Evolutionary conservation across 2,113 vertebrate genomes (phyloP), one percentile per base, ranked within the genome.

Genomic region (Alces alces): DNA sequence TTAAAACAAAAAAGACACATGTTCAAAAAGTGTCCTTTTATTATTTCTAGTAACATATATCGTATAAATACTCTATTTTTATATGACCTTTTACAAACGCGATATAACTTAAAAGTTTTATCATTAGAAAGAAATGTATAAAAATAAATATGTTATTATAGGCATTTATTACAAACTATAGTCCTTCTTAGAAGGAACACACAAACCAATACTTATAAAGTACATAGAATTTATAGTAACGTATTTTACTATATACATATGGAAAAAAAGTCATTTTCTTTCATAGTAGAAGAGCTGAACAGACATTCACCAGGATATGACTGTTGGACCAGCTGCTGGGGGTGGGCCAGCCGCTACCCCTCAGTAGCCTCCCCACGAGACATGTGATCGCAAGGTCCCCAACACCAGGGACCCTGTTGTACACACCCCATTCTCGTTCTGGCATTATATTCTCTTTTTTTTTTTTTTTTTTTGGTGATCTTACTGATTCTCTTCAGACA

Each of bases 11-110:
- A 78, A 98, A 55, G 80, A 98, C 97, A 98, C 98, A 98, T 93
- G 97, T 97, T 98, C 96, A 98, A 98, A 98, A 98, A 98, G 98
- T 98, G 98, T 99, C 98, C 98, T 99, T 99, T 99, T 99, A 99
- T 99, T 99, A 99, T 98, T 97, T 99, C 99, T 99, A 99, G 98
- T 99, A 98, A 99, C 98, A 99, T 99, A 99, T 99, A 99, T 98
- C 99, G 99, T 99, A 99, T 99, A 99, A 99, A 99, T 99, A 99
- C 99, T 99, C 99, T 99, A 99, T 99, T 99, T 99, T 99, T 99
- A 99, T 99, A 99, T 99, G 99, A 99, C 99, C 99, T 99, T 99
- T 99, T 99, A 99, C 99, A 99, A 99, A 99, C 99, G 99, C 98
- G 99, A 99, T 99, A 99, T 99, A 99, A 99, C 98, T 99, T 99